Evolutionary conservation across 1,140 invertebrate genomes (phyloP).

Genomic region (Drosophila orosa): DNA sequence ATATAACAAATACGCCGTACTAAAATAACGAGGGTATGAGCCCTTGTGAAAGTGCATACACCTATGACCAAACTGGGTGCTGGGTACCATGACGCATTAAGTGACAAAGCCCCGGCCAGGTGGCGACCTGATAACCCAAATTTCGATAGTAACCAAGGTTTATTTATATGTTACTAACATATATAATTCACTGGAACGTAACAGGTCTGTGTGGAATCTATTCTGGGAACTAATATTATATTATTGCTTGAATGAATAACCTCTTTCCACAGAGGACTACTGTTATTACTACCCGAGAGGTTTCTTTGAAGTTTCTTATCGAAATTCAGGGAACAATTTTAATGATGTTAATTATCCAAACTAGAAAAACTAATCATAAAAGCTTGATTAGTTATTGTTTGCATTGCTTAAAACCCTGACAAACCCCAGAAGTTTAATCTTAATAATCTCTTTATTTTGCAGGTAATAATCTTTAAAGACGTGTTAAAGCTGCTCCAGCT

Average conservation of each 20-base stretch:
- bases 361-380: background rate
- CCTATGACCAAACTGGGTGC: background rate
- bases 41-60: background rate
- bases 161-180: conserved; percentile 9
- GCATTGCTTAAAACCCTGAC: no score
- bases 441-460: conserved; percentile 17
- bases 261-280: background rate
- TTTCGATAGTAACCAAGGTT: conserved; percentile 19
- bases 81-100: conserved; percentile 41
- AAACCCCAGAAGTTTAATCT: background rate
- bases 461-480: conserved; percentile 27
- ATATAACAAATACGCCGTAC: background rate
- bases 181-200: conserved; percentile 6
- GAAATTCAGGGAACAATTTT: background rate
- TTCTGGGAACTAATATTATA: background rate
- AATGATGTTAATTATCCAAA: background rate
- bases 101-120: conserved; percentile 17
- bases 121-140: conserved; percentile 64
- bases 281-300: background rate
- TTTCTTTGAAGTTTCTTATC: background rate
- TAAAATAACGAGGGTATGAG: background rate
- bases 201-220: background rate
- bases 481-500: background rate
- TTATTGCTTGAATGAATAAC: conserved; percentile 2
- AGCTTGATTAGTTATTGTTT: background rate